Conservation (phyloP, 2,797 vertebrate genomes). For the Sylvia borin region DNA sequence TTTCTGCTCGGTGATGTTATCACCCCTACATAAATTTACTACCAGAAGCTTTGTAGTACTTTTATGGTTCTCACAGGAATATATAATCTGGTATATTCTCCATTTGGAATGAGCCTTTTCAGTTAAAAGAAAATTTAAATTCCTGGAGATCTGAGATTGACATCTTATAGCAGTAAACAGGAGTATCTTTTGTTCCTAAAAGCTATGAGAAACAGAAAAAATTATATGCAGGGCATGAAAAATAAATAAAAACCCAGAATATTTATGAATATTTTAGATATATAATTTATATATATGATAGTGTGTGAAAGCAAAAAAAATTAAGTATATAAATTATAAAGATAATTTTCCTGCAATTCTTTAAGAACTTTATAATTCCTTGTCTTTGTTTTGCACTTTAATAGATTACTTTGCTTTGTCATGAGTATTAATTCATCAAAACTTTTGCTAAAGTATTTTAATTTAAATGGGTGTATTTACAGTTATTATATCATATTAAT, state of each 20-base stretch:
- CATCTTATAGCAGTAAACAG: neutral
- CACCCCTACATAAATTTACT: neutral
- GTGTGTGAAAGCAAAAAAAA: neutral
- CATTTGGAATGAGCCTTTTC: neutral
- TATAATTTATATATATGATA: neutral
- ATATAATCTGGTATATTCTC: neutral
- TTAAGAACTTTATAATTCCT: neutral
- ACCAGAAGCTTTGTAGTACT: neutral
- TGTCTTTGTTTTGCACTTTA: slow-evolving; percentile 26
- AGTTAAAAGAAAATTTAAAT: slow-evolving; percentile 12
- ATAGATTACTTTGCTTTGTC: neutral
- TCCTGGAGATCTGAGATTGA: neutral
- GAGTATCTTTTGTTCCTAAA: neutral
- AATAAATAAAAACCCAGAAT: neutral
- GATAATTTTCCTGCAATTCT: neutral
- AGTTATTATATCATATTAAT: slow-evolving; percentile 69
- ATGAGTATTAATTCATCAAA: slow-evolving; percentile 10
- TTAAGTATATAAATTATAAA: neutral
- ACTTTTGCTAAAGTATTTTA: slow-evolving; percentile 61
- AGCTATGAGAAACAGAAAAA: neutral
- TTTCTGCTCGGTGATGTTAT: neutral
- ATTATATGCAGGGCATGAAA: neutral
- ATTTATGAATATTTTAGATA: neutral
- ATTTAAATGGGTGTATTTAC: slow-evolving; percentile 74
- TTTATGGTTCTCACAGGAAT: neutral